Conservation (phyloP, 2,797 vertebrate species). For the Anas bernieri region DNA sequence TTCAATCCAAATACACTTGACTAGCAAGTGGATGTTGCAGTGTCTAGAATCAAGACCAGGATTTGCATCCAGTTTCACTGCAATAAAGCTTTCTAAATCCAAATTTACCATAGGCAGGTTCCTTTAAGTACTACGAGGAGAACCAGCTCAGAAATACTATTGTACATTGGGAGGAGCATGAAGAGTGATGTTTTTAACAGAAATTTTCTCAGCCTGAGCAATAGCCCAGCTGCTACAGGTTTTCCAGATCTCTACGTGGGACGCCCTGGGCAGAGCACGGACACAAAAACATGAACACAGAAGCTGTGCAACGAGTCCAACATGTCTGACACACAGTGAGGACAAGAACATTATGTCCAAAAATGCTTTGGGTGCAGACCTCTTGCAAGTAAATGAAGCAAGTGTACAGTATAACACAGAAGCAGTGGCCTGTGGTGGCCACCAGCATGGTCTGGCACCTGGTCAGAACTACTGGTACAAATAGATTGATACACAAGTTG, state of each 20-base stretch:
- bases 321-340: neutral
- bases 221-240: neutral
- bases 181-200: neutral
- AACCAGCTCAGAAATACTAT: neutral
- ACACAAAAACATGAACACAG: neutral
- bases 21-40: neutral
- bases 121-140: neutral
- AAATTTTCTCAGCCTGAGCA: neutral
- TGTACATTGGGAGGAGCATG: neutral
- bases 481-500: neutral
- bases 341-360: neutral
- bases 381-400: neutral
- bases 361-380: neutral
- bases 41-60: neutral
- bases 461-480: neutral
- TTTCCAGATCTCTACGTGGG: neutral
- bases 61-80: neutral
- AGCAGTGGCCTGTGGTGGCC: neutral
- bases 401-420: fast-evolving
- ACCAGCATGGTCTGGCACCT: neutral
- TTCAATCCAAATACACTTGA: neutral
- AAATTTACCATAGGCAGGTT: neutral
- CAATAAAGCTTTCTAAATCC: neutral
- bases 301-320: neutral
- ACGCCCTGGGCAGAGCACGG: neutral